Percentiles rank a stretch among this genome's conserved stretches.
These are phyloP conservation scores for Zygogramma bicolorata DNA, from an alignment of 2,888 invertebrate species.

Conservation along the genomic window DNA sequence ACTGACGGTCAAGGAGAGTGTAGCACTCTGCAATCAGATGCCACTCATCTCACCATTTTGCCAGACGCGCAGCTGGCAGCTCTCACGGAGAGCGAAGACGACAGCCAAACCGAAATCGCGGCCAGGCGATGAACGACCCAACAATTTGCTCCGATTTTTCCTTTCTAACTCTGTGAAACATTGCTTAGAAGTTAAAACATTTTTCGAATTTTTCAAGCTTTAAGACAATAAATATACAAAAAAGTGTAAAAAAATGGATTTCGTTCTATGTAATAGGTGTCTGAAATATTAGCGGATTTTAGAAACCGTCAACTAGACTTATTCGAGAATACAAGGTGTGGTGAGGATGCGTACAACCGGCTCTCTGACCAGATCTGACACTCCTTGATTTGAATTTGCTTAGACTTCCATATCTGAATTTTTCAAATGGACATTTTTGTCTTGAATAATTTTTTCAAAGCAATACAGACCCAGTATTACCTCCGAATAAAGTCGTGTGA, in stretches of 20 bases:
- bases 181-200: conserved; percentile 26
- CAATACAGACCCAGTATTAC: too few relatives aligned
- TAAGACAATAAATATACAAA: conserved; percentile 40
- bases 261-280: conserved; percentile 34
- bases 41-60: conserved; percentile 81
- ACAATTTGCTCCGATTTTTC: neutral
- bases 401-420: too few relatives aligned
- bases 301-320: conserved; percentile 19
- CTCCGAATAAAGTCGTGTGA: too few relatives aligned
- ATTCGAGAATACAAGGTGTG: conserved; percentile 21
- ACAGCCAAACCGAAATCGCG: conserved; percentile 62
- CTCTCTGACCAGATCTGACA: neutral
- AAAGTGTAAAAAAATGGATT: conserved; percentile 15
- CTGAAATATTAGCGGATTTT: conserved; percentile 17
- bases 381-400: conserved; percentile 6
- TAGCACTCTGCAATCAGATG: conserved; percentile 82
- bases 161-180: conserved; percentile 20
- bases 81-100: conserved; percentile 74
- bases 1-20: conserved; percentile 72
- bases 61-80: conserved; percentile 74
- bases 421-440: too few relatives aligned
- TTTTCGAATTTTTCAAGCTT: conserved; percentile 40
- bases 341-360: neutral
- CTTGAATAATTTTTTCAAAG: too few relatives aligned
- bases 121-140: conserved; percentile 57